A percentile compares a stretch with the other conserved stretches of the same genome.
phyloP scores from a whole-genome alignment of 2,113 vertebrate species.

The Ctenomys sociabilis region DNA sequence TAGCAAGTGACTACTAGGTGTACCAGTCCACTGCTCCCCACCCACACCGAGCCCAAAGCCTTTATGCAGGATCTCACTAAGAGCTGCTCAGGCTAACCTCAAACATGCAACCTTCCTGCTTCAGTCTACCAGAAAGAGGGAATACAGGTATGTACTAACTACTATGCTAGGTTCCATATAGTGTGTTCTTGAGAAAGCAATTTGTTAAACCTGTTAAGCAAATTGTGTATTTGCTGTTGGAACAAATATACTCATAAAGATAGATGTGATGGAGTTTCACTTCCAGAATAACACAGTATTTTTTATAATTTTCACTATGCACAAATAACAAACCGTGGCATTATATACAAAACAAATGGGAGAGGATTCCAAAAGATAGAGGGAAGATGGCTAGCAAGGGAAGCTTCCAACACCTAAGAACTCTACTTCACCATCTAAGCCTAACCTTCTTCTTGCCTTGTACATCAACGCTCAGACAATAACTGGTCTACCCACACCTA shows the following conservation, averaged over 20 bases:
- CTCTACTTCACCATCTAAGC: too few relatives aligned
- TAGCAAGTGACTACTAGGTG: slow-evolving; percentile 1
- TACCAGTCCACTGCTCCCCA: background rate
- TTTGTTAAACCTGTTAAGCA: background rate
- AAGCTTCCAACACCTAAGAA: background rate
- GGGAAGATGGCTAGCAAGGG: background rate
- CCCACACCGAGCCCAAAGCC: background rate
- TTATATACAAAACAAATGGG: background rate
- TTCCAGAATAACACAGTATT: background rate
- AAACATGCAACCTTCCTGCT: background rate
- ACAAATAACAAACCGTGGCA: background rate
- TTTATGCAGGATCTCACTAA: background rate
- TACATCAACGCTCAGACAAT: background rate
- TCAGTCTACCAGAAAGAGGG: background rate
- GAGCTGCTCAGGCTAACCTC: background rate
- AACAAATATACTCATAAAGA: background rate
- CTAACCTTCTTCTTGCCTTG: background rate
- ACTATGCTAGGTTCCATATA: background rate
- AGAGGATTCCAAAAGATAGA: background rate
- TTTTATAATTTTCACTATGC: background rate
- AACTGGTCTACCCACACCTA: background rate
- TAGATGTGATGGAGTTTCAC: background rate
- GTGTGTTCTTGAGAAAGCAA: background rate
- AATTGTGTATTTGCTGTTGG: background rate
- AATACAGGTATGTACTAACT: background rate